Base-by-base conservation (phyloP, 1,140 invertebrate genomes). In the Vanessa atalanta region DNA sequence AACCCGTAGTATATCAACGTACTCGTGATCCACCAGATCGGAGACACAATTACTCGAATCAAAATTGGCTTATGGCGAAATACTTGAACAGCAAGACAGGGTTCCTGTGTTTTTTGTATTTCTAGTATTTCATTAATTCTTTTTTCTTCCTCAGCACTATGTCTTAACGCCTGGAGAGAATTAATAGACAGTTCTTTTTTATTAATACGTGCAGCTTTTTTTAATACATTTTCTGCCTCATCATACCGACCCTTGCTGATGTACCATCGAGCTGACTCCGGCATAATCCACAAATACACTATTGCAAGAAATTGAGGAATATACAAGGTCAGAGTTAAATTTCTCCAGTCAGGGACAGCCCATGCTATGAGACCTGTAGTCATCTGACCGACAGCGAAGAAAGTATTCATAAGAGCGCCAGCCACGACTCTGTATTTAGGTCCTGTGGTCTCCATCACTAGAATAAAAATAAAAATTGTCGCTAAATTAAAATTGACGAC, bases 401-500 rank as follows among this genome's bases (percentile, higher is more conserved):
- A 95, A 47, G 94, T 94, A 48, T 95, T 95, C 26, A 96, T 94
- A 0, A 96, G 87, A 0, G 95, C 95, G 14, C 96, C 96, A 65
- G 94, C 96, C 7, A 96, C 87, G 1, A 96, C 96, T 70, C 97
- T 92, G 71, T 95, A 95, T 66, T 94, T 94, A 2, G 96, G 95
- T 6, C 95, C 96, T 0, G 97, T 95, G 72, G 97, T 91, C 84
- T 98, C 97, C 84, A 97, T 94, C 48, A 95, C 97, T 83, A 90
- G 75, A 82, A 87, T 26, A 13, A 12, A 23, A 14, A 12, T 51
- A 51, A 3, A 51, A 51, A 14, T 51, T 51, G 5, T 50, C 11
- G n/a, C 5, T 12, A 5, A 50, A 2, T 15, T 51, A 13, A 51
- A n/a, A n/a, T n/a, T 15, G 48, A 51, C 48, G 5, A 4, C 3